Evolutionary conservation across 1,140 invertebrate species (phyloP).

Genomic region (Potamilus streckersoni): DNA sequence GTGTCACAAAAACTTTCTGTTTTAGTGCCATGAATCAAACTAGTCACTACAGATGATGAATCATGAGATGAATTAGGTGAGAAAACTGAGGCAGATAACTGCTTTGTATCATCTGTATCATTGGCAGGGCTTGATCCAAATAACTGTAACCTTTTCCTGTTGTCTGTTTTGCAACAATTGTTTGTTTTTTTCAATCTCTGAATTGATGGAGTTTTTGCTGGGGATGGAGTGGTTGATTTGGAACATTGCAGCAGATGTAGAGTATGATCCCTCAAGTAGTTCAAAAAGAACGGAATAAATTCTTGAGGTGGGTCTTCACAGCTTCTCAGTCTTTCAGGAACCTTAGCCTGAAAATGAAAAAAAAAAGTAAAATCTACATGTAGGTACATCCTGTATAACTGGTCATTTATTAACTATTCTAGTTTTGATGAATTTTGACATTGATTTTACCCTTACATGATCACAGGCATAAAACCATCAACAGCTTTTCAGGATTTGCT

Average conservation of each 20-base stretch:
- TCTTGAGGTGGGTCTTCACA: neutral
- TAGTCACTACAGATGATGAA: conserved; percentile 14
- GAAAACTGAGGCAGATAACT: conserved; percentile 20
- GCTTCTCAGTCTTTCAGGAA: no score
- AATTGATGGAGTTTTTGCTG: conserved; percentile 29
- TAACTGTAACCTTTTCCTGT: conserved; percentile 19
- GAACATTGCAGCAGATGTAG: conserved; percentile 25
- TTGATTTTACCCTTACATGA: no score
- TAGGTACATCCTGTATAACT: no score
- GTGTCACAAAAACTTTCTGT: conserved; percentile 5
- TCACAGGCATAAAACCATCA: no score
- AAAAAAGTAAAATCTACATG: no score
- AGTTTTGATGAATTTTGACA: no score
- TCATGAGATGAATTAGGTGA: conserved; percentile 28
- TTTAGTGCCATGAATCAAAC: neutral
- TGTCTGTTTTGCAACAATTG: conserved; percentile 7
- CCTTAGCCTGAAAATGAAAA: no score
- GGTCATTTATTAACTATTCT: no score
- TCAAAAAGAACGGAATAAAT: conserved; percentile 31
- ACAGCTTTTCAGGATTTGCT: no score
- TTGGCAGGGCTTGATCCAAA: conserved; percentile 26
- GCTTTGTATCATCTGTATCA: conserved; percentile 20
- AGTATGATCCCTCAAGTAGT: conserved; percentile 29
- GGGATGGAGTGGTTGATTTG: conserved; percentile 27
- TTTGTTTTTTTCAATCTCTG: conserved; percentile 23